Evolutionary conservation across 2,888 invertebrate genomes (phyloP).

Genomic region (Parthenolecanium corni): DNA sequence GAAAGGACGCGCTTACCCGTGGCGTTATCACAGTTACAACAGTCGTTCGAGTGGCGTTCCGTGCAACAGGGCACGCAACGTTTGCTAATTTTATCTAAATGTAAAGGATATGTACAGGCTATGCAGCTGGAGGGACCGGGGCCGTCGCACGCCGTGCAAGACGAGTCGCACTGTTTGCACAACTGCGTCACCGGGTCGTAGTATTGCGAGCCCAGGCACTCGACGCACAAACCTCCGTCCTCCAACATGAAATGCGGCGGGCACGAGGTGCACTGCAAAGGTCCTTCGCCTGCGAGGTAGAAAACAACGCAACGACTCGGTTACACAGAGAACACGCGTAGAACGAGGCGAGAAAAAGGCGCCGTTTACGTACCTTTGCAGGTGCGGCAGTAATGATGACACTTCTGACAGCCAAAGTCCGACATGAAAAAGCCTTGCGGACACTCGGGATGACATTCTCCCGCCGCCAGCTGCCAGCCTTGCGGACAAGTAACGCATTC

Average conservation of each 20-base stretch:
- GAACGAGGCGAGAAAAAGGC: no score
- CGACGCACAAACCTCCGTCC: slow-evolving; percentile 62
- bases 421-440: slow-evolving; percentile 77
- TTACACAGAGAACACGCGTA: neutral
- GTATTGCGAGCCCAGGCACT: slow-evolving; percentile 60
- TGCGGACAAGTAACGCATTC: slow-evolving; percentile 73
- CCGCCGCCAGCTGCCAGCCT: slow-evolving; percentile 69
- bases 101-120: slow-evolving; percentile 52
- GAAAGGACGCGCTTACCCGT: slow-evolving; percentile 43
- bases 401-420: slow-evolving; percentile 70
- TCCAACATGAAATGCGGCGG: slow-evolving; percentile 60
- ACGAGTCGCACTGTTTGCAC: slow-evolving; percentile 53
- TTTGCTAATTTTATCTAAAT: slow-evolving; percentile 58
- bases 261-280: slow-evolving; percentile 60
- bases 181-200: slow-evolving; percentile 56
- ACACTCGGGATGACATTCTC: slow-evolving; percentile 74
- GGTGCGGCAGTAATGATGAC: slow-evolving; percentile 77
- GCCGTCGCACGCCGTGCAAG: slow-evolving; percentile 57
- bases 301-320: neutral
- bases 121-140: slow-evolving; percentile 57
- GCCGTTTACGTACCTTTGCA: slow-evolving; percentile 55
- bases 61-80: slow-evolving; percentile 65
- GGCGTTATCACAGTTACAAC: slow-evolving; percentile 58
- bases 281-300: slow-evolving; percentile 50
- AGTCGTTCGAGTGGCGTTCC: slow-evolving; percentile 45